Evolutionary conservation across 2,797 vertebrate genomes (phyloP).

Genomic region (Odontamblyopus rebecca): DNA sequence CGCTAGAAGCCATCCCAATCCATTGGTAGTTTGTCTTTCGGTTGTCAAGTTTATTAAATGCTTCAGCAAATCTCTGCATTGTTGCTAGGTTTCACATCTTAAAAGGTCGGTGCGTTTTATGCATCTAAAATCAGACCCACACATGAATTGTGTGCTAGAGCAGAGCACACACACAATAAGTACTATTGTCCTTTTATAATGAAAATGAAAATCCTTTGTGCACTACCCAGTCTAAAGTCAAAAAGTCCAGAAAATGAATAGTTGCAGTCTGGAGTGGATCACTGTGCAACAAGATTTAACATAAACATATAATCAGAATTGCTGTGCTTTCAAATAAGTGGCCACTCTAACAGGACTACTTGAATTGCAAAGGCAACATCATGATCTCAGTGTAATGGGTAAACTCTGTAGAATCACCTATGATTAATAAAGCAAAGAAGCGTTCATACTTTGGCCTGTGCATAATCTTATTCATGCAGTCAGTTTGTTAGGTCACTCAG

Average conservation of each 20-base stretch:
- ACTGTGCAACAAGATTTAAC: background rate
- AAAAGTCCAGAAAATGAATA: background rate
- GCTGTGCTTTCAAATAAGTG: background rate
- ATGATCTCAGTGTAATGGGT: background rate
- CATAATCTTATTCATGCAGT: background rate
- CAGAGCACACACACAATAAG: background rate
- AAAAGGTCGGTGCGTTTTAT: background rate
- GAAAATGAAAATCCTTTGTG: constrained; percentile 2
- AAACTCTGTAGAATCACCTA: background rate
- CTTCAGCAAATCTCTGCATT: background rate
- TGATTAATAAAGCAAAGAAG: background rate
- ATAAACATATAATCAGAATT: background rate
- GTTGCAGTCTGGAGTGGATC: background rate
- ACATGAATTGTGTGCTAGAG: background rate
- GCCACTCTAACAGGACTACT: background rate
- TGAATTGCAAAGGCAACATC: background rate
- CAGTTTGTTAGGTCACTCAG: background rate
- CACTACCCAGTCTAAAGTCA: background rate
- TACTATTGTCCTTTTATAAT: background rate
- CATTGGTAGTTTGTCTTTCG: background rate
- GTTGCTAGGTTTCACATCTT: background rate
- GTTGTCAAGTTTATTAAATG: background rate
- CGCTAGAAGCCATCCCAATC: background rate
- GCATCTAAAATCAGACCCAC: background rate
- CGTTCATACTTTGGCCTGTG: too few species aligned